Conservation (phyloP, 2,888 invertebrate species). For the Notodonta dromedarius region DNA sequence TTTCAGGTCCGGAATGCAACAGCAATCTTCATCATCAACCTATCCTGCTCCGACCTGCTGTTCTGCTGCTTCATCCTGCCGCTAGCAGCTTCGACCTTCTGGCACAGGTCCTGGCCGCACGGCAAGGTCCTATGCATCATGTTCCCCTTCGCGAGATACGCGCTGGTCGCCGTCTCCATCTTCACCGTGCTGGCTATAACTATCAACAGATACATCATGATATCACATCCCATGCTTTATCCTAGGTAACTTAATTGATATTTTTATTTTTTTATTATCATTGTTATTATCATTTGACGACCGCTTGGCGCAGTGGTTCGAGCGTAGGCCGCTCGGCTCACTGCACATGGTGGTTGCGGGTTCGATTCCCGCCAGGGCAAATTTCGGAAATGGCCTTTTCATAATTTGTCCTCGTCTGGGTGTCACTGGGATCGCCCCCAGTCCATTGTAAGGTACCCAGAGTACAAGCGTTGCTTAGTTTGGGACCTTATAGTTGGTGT, state of each 20-base stretch:
- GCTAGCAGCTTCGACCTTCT: constrained; percentile 90
- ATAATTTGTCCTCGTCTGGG: too few relatives aligned
- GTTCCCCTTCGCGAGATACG: constrained; percentile 90
- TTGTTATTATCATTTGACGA: too few relatives aligned
- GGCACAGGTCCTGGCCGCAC: constrained; percentile 88
- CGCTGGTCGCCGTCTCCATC: constrained; percentile 90
- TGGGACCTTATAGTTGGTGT: too few relatives aligned
- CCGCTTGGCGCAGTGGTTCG: too few relatives aligned
- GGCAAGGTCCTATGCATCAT: constrained; percentile 88
- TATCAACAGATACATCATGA: constrained; percentile 93
- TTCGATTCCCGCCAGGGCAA: too few relatives aligned
- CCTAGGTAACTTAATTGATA: constrained; percentile 84
- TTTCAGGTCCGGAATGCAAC: constrained; percentile 91
- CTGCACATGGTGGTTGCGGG: too few relatives aligned
- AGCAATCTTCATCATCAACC: constrained; percentile 92
- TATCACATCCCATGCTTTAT: constrained; percentile 91
- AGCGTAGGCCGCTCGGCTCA: too few relatives aligned
- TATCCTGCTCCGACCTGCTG: constrained; percentile 90
- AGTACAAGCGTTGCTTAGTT: too few relatives aligned
- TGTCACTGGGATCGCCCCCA: too few relatives aligned
- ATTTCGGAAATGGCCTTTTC: too few relatives aligned
- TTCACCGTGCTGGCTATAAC: constrained; percentile 92
- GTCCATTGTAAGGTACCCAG: too few relatives aligned
- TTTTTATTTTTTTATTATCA: not conserved
- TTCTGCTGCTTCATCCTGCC: constrained; percentile 93